Evolutionary conservation across 2,113 vertebrate species (phyloP), one percentile per base, ranked within the genome.

Genomic region (Neolamprologus fasciatus): DNA sequence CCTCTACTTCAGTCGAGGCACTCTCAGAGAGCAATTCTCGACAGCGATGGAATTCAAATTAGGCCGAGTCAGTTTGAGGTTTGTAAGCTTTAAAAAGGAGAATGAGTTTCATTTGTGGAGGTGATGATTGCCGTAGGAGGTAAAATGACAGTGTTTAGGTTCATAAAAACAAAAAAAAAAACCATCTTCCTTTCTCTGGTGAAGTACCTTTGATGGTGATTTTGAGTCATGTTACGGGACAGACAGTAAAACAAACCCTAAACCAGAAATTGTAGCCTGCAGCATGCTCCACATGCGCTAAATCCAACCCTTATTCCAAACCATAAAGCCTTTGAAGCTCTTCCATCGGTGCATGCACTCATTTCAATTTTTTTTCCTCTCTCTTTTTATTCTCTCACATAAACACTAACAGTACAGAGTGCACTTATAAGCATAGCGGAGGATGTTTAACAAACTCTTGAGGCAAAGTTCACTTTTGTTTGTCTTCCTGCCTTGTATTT

Each of bases 21-120:
- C 91, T 90, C 90, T 88, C 89, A 17, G 40, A 93, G 85, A 83
- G 90, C 85, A 84, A 79, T 88, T 90, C 90, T 90, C 47, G 8
- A 91, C 87, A 73, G 10, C 71, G 23, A 58, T 51, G 37, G 93
- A 89, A 92, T 94, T 92, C 83, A 93, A 88, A 94, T 92, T 76
- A 91, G 87, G 68, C 76, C 14, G 81, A 86, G 89, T 86, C 85
- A 66, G 85, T 87, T 88, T 51, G 51, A 88, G 80, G 88, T 82
- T 50, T 86, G 55, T 51, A 53, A 85, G 88, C 53, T 85, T 89
- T 80, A 28, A 86, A 89, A 54, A 21, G 71, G 66, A 89, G 76
- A 85, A 86, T 45, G 45, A 63, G 87, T 89, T 91, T 91, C 50
- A 86, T 92, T 91, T 90, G 86, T 54, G 66, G 47, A 47, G 50